Evolutionary conservation across 2,888 invertebrate species (phyloP).

Genomic region (Dasysyrphus albostriatus): DNA sequence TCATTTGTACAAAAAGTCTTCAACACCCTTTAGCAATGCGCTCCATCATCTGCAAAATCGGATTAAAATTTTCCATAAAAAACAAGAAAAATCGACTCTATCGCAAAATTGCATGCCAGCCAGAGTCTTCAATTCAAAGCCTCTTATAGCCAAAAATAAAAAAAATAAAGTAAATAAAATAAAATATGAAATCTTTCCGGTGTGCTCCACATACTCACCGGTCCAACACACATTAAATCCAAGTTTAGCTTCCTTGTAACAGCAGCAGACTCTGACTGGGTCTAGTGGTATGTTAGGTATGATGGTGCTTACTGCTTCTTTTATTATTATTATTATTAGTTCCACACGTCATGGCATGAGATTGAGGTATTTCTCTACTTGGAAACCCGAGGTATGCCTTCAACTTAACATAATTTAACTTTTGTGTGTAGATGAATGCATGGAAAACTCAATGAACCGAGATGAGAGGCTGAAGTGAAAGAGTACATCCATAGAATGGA

Average conservation of each 20-base stretch:
- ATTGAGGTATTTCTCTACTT: conserved; percentile 40
- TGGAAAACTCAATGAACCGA: conserved; percentile 73
- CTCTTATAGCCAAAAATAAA: conserved; percentile 54
- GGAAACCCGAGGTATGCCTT: conserved; percentile 29
- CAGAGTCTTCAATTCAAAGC: conserved; percentile 55
- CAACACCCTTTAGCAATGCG: conserved; percentile 20
- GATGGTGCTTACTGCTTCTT: conserved; percentile 15
- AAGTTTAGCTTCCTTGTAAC: conserved; percentile 59
- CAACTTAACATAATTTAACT: conserved; percentile 75
- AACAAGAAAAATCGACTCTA: conserved; percentile 36
- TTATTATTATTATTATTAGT: conserved; percentile 54
- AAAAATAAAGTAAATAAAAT: conserved; percentile 32
- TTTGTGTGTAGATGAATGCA: conserved; percentile 64
- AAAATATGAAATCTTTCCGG: conserved; percentile 66
- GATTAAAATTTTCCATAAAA: conserved; percentile 61
- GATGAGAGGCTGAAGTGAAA: conserved; percentile 20
- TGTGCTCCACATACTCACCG: conserved; percentile 71
- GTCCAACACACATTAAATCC: conserved; percentile 70
- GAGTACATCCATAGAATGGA: not conserved
- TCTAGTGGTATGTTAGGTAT: not conserved
- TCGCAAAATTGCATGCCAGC: conserved; percentile 68
- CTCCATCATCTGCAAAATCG: conserved; percentile 71
- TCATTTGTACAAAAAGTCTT: conserved; percentile 27
- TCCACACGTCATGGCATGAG: conserved; percentile 65
- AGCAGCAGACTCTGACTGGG: not conserved